Evolutionary conservation across 2,888 invertebrate species (phyloP).

Genomic region (Sylvicola cinctus): DNA sequence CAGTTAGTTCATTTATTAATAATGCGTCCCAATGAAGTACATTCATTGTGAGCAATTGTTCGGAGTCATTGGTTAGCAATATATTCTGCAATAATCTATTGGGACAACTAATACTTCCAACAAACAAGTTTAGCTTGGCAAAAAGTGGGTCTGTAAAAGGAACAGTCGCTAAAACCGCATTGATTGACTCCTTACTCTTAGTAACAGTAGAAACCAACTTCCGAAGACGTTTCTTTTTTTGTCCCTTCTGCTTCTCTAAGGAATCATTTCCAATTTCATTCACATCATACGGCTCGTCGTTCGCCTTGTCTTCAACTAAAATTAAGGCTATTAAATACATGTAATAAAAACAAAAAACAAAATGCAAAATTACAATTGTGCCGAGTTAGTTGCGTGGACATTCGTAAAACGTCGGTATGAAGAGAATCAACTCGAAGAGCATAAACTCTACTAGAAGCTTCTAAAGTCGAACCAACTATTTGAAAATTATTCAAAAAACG

Average conservation of each 20-base stretch:
- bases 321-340: neutral
- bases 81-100: constrained; percentile 37
- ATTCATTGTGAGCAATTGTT: constrained; percentile 16
- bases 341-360: neutral
- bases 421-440: constrained; percentile 71
- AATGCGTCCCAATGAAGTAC: constrained; percentile 17
- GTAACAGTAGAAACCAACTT: constrained; percentile 20
- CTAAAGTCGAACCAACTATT: constrained; percentile 67
- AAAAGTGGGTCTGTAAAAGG: constrained; percentile 35
- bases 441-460: constrained; percentile 62
- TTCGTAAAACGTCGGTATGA: constrained; percentile 57
- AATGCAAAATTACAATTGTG: constrained; percentile 12
- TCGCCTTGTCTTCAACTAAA: constrained; percentile 4
- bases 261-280: constrained; percentile 8
- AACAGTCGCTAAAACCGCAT: constrained; percentile 22
- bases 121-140: constrained; percentile 34
- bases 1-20: constrained; percentile 8
- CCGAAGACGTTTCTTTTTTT: constrained; percentile 8
- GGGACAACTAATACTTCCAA: constrained; percentile 38
- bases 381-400: constrained; percentile 38
- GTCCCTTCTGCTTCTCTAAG: constrained; percentile 15
- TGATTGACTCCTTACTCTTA: constrained; percentile 22
- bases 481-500: constrained; percentile 48
- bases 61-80: constrained; percentile 29
- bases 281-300: constrained; percentile 5